Evolutionary conservation across 2,888 invertebrate species (phyloP).

Genomic region (Papilio protenor): DNA sequence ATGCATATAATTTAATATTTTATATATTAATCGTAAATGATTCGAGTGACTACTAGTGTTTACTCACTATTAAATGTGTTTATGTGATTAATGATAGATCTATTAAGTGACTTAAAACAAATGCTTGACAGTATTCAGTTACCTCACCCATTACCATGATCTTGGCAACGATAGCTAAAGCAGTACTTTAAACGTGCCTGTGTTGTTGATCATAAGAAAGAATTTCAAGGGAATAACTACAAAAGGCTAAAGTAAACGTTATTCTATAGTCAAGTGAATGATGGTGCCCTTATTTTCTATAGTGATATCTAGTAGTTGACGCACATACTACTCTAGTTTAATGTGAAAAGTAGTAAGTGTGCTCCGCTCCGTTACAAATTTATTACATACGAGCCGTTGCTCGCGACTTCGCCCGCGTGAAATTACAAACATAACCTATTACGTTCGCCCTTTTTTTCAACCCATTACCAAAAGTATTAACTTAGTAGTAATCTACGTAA

Average conservation of each 20-base stretch:
- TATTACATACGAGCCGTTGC: no score
- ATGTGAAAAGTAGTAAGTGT: no score
- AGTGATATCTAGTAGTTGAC: neutral
- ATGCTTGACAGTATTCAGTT: slow-evolving; percentile 32
- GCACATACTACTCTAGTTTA: no score
- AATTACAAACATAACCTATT: no score
- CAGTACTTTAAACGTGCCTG: slow-evolving; percentile 48
- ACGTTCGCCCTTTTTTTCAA: no score
- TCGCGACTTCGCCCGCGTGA: no score
- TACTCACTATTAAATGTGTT: neutral
- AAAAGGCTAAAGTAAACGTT: neutral
- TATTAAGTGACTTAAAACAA: neutral
- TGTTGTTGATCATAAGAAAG: slow-evolving; percentile 20
- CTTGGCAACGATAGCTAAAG: slow-evolving; percentile 50
- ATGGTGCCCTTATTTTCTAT: neutral
- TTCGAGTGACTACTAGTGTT: neutral
- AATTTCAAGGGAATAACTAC: slow-evolving; percentile 8
- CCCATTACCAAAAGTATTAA: no score
- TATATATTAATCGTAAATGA: neutral
- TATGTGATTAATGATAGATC: neutral
- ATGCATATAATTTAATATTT: no score
- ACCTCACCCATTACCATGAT: slow-evolving; percentile 45
- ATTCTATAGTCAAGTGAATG: neutral
- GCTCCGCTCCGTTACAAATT: no score
- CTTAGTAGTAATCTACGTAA: no score